phyloP scores from a whole-genome alignment of 2,113 vertebrate species.

The Chiloscyllium plagiosum region DNA sequence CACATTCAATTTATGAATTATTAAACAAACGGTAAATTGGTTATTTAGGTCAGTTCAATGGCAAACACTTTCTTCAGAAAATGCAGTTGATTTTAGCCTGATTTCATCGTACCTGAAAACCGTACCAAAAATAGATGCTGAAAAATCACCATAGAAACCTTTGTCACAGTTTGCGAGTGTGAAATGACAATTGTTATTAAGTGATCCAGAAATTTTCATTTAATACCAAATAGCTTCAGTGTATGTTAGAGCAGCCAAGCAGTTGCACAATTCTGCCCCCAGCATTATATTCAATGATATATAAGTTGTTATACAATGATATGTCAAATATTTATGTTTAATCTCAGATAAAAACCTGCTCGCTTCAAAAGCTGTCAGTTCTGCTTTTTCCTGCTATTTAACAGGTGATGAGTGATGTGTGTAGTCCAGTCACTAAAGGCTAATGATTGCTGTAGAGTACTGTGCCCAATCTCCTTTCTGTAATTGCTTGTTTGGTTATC shows the following conservation, averaged over 20 bases:
- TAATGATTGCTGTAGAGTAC: too few relatives aligned
- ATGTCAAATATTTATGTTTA: background rate
- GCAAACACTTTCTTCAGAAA: background rate
- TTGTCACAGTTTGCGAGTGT: background rate
- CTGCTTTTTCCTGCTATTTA: background rate
- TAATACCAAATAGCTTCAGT: background rate
- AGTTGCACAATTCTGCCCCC: background rate
- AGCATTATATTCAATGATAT: background rate
- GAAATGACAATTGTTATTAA: too few relatives aligned
- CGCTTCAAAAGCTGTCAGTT: too few relatives aligned
- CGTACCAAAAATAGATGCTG: background rate
- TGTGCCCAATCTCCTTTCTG: too few relatives aligned
- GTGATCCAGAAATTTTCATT: background rate
- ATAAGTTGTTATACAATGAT: background rate
- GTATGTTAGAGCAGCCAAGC: background rate
- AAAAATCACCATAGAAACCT: background rate
- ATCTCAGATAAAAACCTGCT: background rate
- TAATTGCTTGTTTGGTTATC: too few relatives aligned
- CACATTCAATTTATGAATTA: constrained; percentile 1
- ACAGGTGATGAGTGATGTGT: background rate
- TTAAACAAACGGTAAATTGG: background rate
- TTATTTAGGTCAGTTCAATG: constrained; percentile 12
- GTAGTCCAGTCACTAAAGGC: too few relatives aligned
- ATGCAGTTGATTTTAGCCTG: background rate
- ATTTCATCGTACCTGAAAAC: background rate